Evolutionary conservation across 2,888 invertebrate genomes (phyloP).

Genomic region (Eustalomyia histrio): DNA sequence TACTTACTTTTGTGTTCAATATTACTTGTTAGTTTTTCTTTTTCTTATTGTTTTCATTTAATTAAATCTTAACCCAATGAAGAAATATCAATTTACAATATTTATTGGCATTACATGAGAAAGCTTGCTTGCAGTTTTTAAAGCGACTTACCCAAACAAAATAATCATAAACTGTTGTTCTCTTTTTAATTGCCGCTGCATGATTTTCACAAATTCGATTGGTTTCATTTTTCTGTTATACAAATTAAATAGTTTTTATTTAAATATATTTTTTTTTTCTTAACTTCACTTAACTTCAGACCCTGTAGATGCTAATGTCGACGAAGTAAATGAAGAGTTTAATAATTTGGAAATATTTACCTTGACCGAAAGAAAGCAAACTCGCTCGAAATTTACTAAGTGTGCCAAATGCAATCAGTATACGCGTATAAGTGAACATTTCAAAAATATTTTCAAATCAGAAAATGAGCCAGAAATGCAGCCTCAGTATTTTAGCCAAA

Average conservation of each 20-base stretch:
- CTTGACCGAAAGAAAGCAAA: conserved; percentile 57
- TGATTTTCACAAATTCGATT: conserved; percentile 56
- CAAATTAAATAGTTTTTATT: conserved; percentile 55
- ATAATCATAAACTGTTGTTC: conserved; percentile 23
- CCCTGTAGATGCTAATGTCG: conserved; percentile 60
- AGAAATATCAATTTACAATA: conserved; percentile 42
- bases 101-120: conserved; percentile 53
- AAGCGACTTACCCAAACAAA: conserved; percentile 18
- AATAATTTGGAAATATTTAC: conserved; percentile 58
- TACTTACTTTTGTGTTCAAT: conserved; percentile 71
- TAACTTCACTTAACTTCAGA: conserved; percentile 56
- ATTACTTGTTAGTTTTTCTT: conserved; percentile 25
- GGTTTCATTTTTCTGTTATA: conserved; percentile 42
- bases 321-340: conserved; percentile 55
- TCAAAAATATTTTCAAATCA: conserved; percentile 43
- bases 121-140: conserved; percentile 50
- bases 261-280: conserved; percentile 45
- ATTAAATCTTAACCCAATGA: conserved; percentile 59
- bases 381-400: conserved; percentile 61
- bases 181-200: conserved; percentile 52
- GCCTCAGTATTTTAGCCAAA: conserved; percentile 32
- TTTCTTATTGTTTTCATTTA: conserved; percentile 15
- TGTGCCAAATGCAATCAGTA: conserved; percentile 61
- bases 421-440: conserved; percentile 58
- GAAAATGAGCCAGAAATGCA: conserved; percentile 48